Evolutionary conservation across 2,113 vertebrate genomes (phyloP), one percentile per base, ranked within the genome.

Genomic region (Polypterus senegalus): DNA sequence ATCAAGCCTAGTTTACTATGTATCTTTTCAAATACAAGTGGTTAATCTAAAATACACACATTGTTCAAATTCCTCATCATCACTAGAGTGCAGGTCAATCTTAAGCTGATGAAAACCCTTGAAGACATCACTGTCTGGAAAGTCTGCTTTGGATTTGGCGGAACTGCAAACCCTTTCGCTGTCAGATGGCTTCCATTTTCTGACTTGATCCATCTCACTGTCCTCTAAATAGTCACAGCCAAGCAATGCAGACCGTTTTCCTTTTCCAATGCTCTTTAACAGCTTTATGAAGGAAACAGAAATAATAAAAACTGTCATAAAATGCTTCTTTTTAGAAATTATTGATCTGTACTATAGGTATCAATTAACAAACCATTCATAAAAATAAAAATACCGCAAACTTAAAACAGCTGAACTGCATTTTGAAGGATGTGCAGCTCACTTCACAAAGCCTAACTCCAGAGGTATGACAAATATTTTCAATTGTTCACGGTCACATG

Each of bases 1-100:
- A 27, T n/a, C n/a, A n/a, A n/a, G n/a, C n/a, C n/a, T n/a, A n/a
- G n/a, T n/a, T n/a, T n/a, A n/a, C n/a, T n/a, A n/a, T n/a, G n/a
- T n/a, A n/a, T 27, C 2, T 27, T 27, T 27, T 27, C 27, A 27
- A 27, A 27, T 27, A 27, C 27, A 27, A 27, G 27, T 27, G 27
- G 54, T 8, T 10, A 10, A 27, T 55, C 10, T 27, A 11, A 27
- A 60, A 2, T 70, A 87, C 90, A 87, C 73, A 95, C 92, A 74
- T 5, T 47, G 58, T 47, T 89, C 81, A 75, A 80, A 84, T 3
- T 91, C 65, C 47, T 61, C 87, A 0, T 85, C 87, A 9, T 84
- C 86, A 0, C 83, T 86, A 44, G 84, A 85, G 9, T 79, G 76
- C 1, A 61, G 59, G 46, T 65, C 7, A 2, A 57, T 2, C 0